Conservation (phyloP, 2,888 invertebrate genomes). For the Lithophane socia region DNA sequence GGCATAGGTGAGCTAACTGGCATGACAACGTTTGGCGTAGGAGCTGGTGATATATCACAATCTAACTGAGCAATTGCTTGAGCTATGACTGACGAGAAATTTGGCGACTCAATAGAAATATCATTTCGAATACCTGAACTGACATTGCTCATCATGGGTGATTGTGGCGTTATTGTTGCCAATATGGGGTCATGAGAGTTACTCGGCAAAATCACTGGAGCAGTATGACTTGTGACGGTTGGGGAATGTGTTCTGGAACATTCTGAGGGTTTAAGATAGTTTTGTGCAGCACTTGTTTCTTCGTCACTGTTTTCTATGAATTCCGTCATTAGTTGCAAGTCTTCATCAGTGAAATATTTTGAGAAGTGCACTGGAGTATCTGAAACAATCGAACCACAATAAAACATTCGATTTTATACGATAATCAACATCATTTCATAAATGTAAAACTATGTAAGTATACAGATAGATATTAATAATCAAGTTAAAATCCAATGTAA, state of each 20-base stretch:
- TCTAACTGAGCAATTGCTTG: constrained; percentile 35
- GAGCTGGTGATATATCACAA: constrained; percentile 28
- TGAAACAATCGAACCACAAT: constrained; percentile 20
- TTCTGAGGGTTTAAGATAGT: constrained; percentile 26
- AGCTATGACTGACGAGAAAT: constrained; percentile 34
- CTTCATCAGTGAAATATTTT: constrained; percentile 32
- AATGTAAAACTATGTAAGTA: constrained; percentile 26
- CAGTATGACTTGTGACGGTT: constrained; percentile 25
- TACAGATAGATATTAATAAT: constrained; percentile 12
- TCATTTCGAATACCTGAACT: constrained; percentile 26
- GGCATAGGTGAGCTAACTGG: constrained; percentile 36
- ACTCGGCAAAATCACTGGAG: constrained; percentile 31
- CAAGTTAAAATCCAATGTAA: no score
- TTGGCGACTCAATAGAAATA: constrained; percentile 32
- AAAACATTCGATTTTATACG: constrained; percentile 22
- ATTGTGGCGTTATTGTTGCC: constrained; percentile 28
- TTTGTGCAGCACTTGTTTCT: constrained; percentile 17
- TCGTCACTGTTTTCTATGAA: constrained; percentile 27
- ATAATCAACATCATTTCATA: constrained; percentile 28
- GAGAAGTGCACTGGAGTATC: constrained; percentile 31
- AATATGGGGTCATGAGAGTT: constrained; percentile 32
- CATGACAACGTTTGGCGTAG: constrained; percentile 22
- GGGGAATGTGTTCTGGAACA: constrained; percentile 17
- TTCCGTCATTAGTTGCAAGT: constrained; percentile 33
- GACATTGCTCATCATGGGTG: constrained; percentile 24